Conservation (phyloP, 1,140 invertebrate genomes). For the Drosophila truncata region DNA sequence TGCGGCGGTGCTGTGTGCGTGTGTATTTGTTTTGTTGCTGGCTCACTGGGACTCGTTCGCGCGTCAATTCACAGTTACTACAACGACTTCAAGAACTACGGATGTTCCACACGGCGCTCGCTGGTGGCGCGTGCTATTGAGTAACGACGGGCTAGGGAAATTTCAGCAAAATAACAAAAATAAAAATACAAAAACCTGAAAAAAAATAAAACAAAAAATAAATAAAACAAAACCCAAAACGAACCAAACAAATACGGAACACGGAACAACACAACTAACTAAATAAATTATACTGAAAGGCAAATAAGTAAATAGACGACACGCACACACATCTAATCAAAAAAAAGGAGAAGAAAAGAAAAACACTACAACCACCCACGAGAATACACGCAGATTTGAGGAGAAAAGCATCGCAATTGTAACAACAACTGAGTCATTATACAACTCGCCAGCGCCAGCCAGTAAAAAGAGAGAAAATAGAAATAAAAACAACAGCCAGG, state of each 20-base stretch:
- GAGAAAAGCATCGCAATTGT: constrained; percentile 19
- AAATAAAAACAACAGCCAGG: constrained; percentile 20
- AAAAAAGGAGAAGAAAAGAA: not conserved
- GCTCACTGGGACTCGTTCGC: constrained; percentile 57
- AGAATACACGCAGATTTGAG: constrained; percentile 18
- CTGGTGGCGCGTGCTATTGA: constrained; percentile 68
- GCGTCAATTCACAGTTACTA: constrained; percentile 64
- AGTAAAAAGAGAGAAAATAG: constrained; percentile 6
- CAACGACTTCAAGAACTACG: constrained; percentile 75
- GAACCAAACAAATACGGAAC: constrained; percentile 24
- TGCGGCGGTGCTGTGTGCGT: constrained; percentile 19
- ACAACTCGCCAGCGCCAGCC: constrained; percentile 28
- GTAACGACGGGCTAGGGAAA: constrained; percentile 65
- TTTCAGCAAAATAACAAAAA: constrained; percentile 35
- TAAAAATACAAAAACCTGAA: not conserved
- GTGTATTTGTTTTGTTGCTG: constrained; percentile 63
- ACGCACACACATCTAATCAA: constrained; percentile 17
- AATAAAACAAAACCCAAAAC: constrained; percentile 18
- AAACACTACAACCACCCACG: constrained; percentile 8
- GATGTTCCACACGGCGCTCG: constrained; percentile 65
- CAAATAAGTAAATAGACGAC: constrained; percentile 29
- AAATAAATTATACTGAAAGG: constrained; percentile 19
- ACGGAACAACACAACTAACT: constrained; percentile 28
- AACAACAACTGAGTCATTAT: constrained; percentile 29
- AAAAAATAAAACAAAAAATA: not conserved